Conservation (phyloP, 2,888 invertebrate species). For the Drosophila histrio region DNA sequence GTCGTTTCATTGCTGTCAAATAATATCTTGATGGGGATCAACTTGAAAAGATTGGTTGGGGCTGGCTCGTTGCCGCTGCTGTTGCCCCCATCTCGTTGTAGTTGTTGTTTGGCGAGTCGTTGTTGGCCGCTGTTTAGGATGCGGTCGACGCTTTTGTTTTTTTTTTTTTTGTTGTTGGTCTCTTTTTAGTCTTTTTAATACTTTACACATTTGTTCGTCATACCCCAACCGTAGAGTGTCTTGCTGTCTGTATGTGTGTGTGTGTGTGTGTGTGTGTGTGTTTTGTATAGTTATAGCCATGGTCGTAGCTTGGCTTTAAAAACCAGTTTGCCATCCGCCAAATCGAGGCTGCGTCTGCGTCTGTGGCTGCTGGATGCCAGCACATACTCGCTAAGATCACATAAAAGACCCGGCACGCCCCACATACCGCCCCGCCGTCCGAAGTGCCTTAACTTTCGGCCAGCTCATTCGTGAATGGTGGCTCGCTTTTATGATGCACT, state of each 20-base stretch:
- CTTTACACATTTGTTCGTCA: slow-evolving; percentile 80
- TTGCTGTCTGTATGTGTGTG: slow-evolving; percentile 26
- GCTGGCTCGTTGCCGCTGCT: slow-evolving; percentile 58
- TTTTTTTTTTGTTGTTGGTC: slow-evolving; percentile 56
- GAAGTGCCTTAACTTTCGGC: slow-evolving; percentile 35
- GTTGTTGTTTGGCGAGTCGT: slow-evolving; percentile 50
- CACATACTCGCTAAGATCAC: slow-evolving; percentile 76
- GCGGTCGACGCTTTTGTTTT: slow-evolving; percentile 77
- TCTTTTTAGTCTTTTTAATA: slow-evolving; percentile 73
- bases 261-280: slow-evolving; percentile 23
- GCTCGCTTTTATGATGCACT: slow-evolving; percentile 77
- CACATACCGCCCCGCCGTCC: slow-evolving; percentile 21
- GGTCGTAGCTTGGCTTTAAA: slow-evolving; percentile 47
- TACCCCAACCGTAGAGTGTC: slow-evolving; percentile 60
- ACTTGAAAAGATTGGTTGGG: slow-evolving; percentile 81
- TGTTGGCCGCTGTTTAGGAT: slow-evolving; percentile 76
- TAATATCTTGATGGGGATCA: slow-evolving; percentile 83
- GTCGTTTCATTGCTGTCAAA: slow-evolving; percentile 84
- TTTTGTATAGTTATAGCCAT: slow-evolving; percentile 50
- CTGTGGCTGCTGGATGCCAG: slow-evolving; percentile 73
- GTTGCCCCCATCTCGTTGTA: slow-evolving; percentile 22
- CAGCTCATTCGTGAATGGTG: slow-evolving; percentile 55
- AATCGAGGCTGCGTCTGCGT: slow-evolving; percentile 66
- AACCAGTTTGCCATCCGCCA: slow-evolving; percentile 80
- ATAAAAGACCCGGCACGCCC: slow-evolving; percentile 77